Evolutionary conservation across 2,888 invertebrate species (phyloP).

Genomic region (Eupithecia subfuscata): DNA sequence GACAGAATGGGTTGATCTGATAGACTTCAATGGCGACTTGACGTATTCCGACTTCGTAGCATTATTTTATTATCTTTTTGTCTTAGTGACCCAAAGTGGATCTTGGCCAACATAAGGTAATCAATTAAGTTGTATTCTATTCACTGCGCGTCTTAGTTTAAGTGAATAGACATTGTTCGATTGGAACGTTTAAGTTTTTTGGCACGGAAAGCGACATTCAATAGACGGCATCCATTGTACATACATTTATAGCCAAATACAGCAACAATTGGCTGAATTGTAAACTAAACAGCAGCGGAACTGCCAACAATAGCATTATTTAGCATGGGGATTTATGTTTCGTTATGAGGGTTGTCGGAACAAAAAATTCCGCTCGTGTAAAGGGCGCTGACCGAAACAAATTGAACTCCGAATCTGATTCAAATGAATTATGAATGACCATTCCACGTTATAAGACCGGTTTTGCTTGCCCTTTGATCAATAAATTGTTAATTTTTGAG

Average conservation of each 20-base stretch:
- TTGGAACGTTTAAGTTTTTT: constrained; percentile 26
- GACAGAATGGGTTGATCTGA: neutral
- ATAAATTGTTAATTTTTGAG: constrained; percentile 32
- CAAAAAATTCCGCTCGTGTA: constrained; percentile 32
- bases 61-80: neutral
- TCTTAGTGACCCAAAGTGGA: neutral
- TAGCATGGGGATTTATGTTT: neutral
- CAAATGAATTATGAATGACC: constrained; percentile 50
- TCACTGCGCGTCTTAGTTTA: neutral
- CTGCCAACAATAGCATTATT: constrained; percentile 33
- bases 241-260: constrained; percentile 25
- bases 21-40: neutral
- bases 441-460: constrained; percentile 48
- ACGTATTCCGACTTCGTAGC: neutral
- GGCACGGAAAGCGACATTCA: constrained; percentile 26
- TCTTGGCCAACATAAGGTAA: neutral
- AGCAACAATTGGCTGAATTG: constrained; percentile 47
- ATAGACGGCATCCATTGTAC: constrained; percentile 23
- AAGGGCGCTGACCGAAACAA: constrained; percentile 46
- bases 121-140: neutral
- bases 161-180: constrained; percentile 7
- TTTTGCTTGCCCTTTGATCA: constrained; percentile 36
- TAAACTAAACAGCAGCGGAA: constrained; percentile 36
- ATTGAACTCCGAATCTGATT: constrained; percentile 38
- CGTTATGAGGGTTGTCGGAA: neutral